These are phyloP conservation scores for Pelusios castaneus DNA, from an alignment of 2,113 vertebrate genomes.

Conservation along the genomic window DNA sequence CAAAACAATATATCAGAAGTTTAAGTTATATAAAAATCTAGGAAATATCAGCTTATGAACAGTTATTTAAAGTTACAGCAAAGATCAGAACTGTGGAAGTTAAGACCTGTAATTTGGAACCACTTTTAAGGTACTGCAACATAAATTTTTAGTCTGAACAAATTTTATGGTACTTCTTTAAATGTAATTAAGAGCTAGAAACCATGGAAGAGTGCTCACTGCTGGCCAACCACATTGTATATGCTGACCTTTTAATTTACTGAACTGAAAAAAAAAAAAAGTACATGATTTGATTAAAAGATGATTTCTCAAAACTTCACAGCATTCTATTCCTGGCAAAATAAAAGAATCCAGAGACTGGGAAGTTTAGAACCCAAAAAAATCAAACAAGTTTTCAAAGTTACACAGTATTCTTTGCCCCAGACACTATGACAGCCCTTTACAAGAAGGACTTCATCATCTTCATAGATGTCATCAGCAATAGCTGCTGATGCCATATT, in stretches of 20 bases:
- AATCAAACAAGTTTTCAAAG: not conserved
- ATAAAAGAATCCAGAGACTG: not conserved
- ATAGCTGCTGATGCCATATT: not conserved
- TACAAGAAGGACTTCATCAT: not conserved
- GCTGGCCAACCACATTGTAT: not conserved
- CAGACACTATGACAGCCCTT: not conserved
- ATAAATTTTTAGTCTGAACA: slow-evolving; percentile 25
- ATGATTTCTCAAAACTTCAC: accelerated
- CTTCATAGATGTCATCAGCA: not conserved
- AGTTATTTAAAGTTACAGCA: slow-evolving; percentile 24
- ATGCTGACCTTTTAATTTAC: not conserved
- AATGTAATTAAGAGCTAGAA: not conserved
- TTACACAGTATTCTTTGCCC: not conserved
- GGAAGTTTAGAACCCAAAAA: not conserved
- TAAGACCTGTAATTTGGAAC: not conserved
- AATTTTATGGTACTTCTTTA: not conserved
- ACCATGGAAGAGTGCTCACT: not conserved
- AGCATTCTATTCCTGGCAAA: not conserved
- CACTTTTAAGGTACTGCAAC: slow-evolving; percentile 1
- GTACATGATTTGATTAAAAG: not conserved
- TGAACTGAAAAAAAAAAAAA: not conserved
- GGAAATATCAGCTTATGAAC: not conserved
- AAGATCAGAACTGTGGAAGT: slow-evolving; percentile 14
- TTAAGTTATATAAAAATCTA: not conserved
- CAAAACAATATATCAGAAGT: not conserved